phyloP scores from a whole-genome alignment of 37 sponge, comb jelly and placozoan genomes.

The Corticium candelabrum region DNA sequence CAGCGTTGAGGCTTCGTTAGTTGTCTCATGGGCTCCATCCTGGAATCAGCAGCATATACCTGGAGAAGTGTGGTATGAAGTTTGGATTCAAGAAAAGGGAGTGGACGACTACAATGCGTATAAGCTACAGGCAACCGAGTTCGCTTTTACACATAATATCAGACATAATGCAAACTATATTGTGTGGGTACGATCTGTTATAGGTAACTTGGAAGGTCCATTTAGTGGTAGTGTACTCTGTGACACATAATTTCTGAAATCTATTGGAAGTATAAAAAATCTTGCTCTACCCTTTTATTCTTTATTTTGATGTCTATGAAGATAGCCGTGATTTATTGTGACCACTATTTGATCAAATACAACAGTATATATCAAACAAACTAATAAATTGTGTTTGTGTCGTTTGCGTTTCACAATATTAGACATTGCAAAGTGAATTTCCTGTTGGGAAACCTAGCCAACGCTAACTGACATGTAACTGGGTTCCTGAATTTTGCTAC shows the following conservation, averaged over 20 bases:
- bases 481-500: no score
- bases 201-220: slow-evolving; percentile 1
- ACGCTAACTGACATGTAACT: no score
- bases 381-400: no score
- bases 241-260: not conserved
- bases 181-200: slow-evolving; percentile 10
- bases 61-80: slow-evolving; percentile 5
- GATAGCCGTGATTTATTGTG: no score
- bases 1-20: not conserved
- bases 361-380: no score
- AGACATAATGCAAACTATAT: not conserved
- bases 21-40: not conserved
- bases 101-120: not conserved
- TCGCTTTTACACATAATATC: not conserved
- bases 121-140: not conserved
- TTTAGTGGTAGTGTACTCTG: not conserved
- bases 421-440: no score
- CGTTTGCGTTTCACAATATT: no score
- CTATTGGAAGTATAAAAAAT: no score
- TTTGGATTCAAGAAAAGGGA: slow-evolving; percentile 9
- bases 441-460: no score
- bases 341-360: no score
- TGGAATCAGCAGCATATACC: not conserved
- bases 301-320: no score
- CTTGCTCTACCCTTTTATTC: no score